Base-by-base conservation (phyloP, 2,797 vertebrate genomes). In the Lates japonicus region DNA sequence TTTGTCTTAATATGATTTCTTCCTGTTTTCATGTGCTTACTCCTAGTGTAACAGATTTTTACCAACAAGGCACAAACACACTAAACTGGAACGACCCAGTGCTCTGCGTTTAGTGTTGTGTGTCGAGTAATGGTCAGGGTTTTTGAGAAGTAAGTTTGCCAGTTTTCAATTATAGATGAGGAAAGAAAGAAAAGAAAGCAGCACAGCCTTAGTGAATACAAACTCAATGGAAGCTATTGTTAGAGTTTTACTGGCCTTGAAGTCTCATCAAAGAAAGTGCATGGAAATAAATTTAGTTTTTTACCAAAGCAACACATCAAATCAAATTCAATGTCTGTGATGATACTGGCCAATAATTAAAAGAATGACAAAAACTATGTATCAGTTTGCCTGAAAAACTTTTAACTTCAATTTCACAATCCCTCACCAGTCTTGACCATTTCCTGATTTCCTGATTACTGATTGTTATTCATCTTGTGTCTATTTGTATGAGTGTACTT, bases 151-250 rank as follows among this genome's bases (percentile, higher is more conserved):
- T 57, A 75, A 69, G 33, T 87, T 89, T 86, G 63, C 69, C 51
- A 59, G 71, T 72, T 87, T 87, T 93, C 76, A 90, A 93, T 92
- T 82, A 91, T 92, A 70, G 57, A 91, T 90, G 84, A 90, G 31
- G 46, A 81, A 67, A 55, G 64, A 70, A 70, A 70, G 7, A 42
- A 39, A 33, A 79, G 78, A 58, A 83, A 69, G 48, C 63, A 52
- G 66, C 63, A 73, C 87, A 48, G 63, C 54, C 82, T 76, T 20
- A 65, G 81, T 62, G 86, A 83, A 87, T 19, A 70, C 62, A 71
- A 85, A 84, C 80, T 62, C 59, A 2, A 19, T 25, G n/a, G 72
- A 82, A 83, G 61, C 66, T 68, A 70, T 80, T 89, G 83, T 82
- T 77, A 46, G 69, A 75, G n/a, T 60, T 76, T 74, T n/a, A 63